These are phyloP conservation scores for Phrixothrix hirtus DNA, from an alignment of 2,888 invertebrate species.

Conservation along the genomic window DNA sequence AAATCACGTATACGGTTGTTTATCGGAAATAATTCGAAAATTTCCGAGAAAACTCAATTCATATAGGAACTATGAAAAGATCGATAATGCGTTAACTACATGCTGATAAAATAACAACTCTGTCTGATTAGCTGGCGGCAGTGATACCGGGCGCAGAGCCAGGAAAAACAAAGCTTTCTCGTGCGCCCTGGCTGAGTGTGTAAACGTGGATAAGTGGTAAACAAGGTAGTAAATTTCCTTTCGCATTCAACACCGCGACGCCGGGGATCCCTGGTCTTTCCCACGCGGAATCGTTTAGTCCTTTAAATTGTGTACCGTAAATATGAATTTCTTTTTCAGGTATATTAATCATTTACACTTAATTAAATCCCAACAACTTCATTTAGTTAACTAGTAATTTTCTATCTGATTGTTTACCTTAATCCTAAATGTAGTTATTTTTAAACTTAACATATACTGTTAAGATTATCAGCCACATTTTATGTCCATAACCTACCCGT, in stretches of 20 bases:
- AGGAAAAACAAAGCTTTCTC: constrained; percentile 55
- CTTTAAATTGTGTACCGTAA: constrained; percentile 27
- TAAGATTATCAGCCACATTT: no score
- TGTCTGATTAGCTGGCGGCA: constrained; percentile 49
- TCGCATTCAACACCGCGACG: constrained; percentile 46
- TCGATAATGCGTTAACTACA: constrained; percentile 50
- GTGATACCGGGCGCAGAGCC: constrained; percentile 49
- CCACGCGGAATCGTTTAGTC: constrained; percentile 33
- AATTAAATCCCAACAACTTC: constrained; percentile 21
- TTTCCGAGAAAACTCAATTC: constrained; percentile 26
- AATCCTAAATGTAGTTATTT: no score
- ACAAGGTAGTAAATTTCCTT: constrained; percentile 58
- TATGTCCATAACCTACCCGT: no score
- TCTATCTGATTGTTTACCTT: no score
- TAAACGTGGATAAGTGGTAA: constrained; percentile 58
- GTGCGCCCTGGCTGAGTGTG: constrained; percentile 52
- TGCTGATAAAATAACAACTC: constrained; percentile 51
- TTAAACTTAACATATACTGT: no score
- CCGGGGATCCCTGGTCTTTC: constrained; percentile 36
- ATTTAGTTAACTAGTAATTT: no score
- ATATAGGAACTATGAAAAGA: constrained; percentile 41
- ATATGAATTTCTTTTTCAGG: constrained; percentile 22
- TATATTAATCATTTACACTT: constrained; percentile 7
- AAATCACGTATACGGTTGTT: constrained; percentile 7
- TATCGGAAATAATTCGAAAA: constrained; percentile 15